Conservation (phyloP, 2,113 vertebrate species). For the Hypocryptadius cinnamomeus region DNA sequence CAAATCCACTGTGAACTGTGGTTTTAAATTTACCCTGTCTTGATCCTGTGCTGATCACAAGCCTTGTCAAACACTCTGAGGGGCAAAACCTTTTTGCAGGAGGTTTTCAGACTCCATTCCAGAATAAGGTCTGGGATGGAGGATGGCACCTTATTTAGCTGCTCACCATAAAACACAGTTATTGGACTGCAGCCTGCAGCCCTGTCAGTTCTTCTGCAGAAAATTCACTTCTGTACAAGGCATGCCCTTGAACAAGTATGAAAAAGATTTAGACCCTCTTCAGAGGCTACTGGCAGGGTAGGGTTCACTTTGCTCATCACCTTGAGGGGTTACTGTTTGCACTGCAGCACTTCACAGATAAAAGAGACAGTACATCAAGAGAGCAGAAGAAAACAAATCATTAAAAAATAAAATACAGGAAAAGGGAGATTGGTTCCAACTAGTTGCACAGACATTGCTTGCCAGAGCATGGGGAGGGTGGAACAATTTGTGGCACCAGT, state of each 20-base stretch:
- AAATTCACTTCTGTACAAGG: neutral
- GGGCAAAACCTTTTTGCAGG: neutral
- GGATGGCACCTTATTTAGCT: conserved; percentile 18
- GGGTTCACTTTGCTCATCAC: neutral
- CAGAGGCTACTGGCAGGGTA: neutral
- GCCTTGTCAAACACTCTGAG: neutral
- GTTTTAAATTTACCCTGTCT: neutral
- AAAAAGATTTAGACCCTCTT: neutral
- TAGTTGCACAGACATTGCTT: neutral
- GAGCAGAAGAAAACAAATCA: neutral
- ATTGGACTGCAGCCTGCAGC: conserved; percentile 7
- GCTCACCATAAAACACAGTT: neutral
- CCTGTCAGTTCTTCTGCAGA: neutral
- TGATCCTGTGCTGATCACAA: neutral
- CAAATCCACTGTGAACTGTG: neutral
- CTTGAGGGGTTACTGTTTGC: neutral
- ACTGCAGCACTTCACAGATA: neutral
- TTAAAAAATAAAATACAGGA: neutral
- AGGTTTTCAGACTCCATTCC: neutral
- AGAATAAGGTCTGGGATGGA: neutral
- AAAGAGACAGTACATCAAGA: neutral
- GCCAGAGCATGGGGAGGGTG: neutral
- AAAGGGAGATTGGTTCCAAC: neutral
- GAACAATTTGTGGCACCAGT: neutral
- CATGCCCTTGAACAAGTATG: neutral